Base-by-base conservation (phyloP, 2,888 invertebrate genomes). In the Dicyrtoma fusca region DNA sequence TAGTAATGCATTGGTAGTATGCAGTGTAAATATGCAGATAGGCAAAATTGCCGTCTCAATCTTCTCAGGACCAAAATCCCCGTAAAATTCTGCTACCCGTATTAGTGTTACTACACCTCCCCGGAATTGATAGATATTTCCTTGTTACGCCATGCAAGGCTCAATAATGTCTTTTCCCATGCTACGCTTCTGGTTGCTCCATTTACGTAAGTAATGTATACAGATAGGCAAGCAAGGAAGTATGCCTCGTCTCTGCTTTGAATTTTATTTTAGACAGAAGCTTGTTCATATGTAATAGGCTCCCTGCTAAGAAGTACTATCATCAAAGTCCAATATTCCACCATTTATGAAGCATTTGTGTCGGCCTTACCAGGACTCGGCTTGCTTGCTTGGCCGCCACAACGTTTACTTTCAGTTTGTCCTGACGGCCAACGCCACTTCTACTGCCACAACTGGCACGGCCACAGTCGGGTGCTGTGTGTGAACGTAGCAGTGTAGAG, bases 311-410 rank as follows among this genome's bases (percentile, higher is more conserved):
- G 72, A 47, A 34, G 42, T 25, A 61, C 63, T 69, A 62, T 72
- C 63, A 63, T 72, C 68, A 72, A 72, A 72, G 63, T 63, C 68
- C 68, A 72, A 72, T 72, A 72, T 68, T 51, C 65, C 51, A 25
- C 25, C 51, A 51, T 51, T 34, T 49, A 21, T n/a, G 59, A 26
- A 34, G 19, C 61, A 61, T 61, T 61, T 61, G 17, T 19, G 14
- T 8, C 34, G 1, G 59, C 55, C 14, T 34, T 19, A 25, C n/a
- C 59, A 59, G 55, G 3, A 34, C 34, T 11, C 4, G 49, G 49
- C 49, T 17, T 17, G 49, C 17, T 13, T 6, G 49, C n/a, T 49
- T 49, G 3, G 4, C 3, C 49, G 3, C 49, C 49, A 49, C 49
- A 49, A 34, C 49, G 3, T n/a, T 14, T 49, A 49, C 14, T 6